Conservation (phyloP, 2,888 invertebrate genomes). For the Conchocele bisecta region DNA sequence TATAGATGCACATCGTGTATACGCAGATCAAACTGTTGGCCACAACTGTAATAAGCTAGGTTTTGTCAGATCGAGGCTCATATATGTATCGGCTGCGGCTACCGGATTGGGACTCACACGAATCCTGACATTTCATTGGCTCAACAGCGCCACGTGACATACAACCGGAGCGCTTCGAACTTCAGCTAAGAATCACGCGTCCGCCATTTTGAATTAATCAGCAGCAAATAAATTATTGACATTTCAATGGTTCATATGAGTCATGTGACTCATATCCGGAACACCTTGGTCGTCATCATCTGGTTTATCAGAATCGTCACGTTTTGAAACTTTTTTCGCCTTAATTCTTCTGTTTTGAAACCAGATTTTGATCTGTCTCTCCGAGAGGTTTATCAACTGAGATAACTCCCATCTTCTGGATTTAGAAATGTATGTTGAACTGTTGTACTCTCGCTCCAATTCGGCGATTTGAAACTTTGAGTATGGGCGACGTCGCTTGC, state of each 20-base stretch:
- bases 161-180: too few relatives aligned
- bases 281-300: conserved; percentile 49
- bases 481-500: conserved; percentile 98
- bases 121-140: too few relatives aligned
- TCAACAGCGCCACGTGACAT: too few relatives aligned
- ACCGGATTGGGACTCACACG: too few relatives aligned
- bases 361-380: conserved; percentile 82
- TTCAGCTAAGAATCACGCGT: too few relatives aligned
- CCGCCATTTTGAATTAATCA: too few relatives aligned
- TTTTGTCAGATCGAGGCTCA: too few relatives aligned
- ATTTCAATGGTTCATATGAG: conserved; percentile 56
- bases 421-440: conserved; percentile 98
- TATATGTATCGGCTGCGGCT: too few relatives aligned
- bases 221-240: conserved; percentile 33
- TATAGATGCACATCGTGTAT: too few relatives aligned
- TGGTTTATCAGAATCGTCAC: conserved; percentile 68
- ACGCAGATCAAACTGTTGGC: too few relatives aligned
- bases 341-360: conserved; percentile 82
- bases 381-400: conserved; percentile 91
- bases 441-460: conserved; percentile 98
- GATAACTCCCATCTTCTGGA: conserved; percentile 99
- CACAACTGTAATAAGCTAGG: too few relatives aligned
- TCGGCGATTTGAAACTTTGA: conserved; percentile 98
- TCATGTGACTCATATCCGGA: conserved; percentile 49
- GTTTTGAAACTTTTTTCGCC: conserved; percentile 79